Percentiles rank a stretch among this genome's conserved stretches.
Conservation (phyloP, 2,888 invertebrate genomes). For the Erebia ligea region DNA sequence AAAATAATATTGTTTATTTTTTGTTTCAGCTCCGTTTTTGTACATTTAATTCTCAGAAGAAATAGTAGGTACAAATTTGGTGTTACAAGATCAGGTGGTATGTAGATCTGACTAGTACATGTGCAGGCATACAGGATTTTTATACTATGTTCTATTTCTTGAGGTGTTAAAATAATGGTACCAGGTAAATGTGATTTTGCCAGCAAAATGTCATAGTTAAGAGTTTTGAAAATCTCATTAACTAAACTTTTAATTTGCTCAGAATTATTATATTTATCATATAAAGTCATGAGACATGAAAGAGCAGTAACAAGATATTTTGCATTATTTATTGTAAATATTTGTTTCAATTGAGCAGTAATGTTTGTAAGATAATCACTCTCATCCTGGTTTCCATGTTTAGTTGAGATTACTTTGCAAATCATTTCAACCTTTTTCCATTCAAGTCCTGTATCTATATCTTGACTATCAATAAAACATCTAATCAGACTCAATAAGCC, state of each 20-base stretch:
- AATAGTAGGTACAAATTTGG: conserved; percentile 73
- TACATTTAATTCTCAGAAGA: conserved; percentile 64
- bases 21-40: conserved; percentile 56
- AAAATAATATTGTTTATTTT: conserved; percentile 66
- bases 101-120: conserved; percentile 55
- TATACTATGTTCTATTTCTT: conserved; percentile 67
- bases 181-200: conserved; percentile 56
- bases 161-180: conserved; percentile 62
- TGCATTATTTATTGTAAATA: conserved; percentile 69
- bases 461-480: conserved; percentile 85
- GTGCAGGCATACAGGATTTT: conserved; percentile 66
- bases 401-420: conserved; percentile 84
- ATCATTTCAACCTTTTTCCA: conserved; percentile 88
- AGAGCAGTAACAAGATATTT: conserved; percentile 78
- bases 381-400: conserved; percentile 71
- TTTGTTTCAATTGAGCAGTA: conserved; percentile 76
- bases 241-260: conserved; percentile 59
- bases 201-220: conserved; percentile 54
- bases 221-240: conserved; percentile 56
- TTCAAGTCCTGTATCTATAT: conserved; percentile 81
- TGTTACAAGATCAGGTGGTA: conserved; percentile 61
- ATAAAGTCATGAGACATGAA: conserved; percentile 80
- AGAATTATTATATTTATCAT: conserved; percentile 67
- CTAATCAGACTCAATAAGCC: conserved; percentile 86
- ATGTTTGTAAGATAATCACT: conserved; percentile 81